Conservation (phyloP, 2,888 invertebrate genomes). For the Uloborus plumipes region DNA sequence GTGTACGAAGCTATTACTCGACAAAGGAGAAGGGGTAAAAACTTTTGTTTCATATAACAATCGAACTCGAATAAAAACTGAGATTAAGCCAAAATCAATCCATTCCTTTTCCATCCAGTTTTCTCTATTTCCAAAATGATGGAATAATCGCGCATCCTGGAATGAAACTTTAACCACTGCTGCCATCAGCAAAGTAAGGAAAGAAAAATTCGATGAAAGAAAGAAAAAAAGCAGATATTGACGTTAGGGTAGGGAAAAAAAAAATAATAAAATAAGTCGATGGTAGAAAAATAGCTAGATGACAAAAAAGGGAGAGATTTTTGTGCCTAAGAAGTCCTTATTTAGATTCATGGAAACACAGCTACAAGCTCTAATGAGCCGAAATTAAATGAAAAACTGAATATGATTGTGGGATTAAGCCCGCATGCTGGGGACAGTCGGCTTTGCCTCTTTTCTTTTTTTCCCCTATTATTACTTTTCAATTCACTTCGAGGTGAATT, state of each 20-base stretch:
- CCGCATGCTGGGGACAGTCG: not conserved
- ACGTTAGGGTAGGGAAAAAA: not conserved
- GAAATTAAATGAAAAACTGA: constrained; percentile 33
- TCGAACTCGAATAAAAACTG: no score
- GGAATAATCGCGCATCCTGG: constrained; percentile 3
- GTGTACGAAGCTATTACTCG: no score
- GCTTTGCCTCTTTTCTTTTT: constrained; percentile 6
- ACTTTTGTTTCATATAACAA: no score
- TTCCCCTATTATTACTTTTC: no score
- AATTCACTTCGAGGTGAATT: no score
- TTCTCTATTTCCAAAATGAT: not conserved
- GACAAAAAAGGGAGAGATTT: constrained; percentile 6
- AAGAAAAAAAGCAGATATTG: not conserved
- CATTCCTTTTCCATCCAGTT: no score
- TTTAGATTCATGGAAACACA: constrained; percentile 23
- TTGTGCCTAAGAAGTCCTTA: not conserved
- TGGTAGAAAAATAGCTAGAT: no score
- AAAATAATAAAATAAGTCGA: no score
- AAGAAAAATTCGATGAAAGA: not conserved
- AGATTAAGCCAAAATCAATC: no score
- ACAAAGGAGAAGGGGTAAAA: no score
- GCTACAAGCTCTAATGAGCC: constrained; percentile 37
- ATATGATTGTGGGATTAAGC: constrained; percentile 30
- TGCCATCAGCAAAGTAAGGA: not conserved
- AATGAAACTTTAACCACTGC: constrained; percentile 6